phyloP scores from a whole-genome alignment of 2,888 invertebrate genomes.

The Arrhopalites spinosus region DNA sequence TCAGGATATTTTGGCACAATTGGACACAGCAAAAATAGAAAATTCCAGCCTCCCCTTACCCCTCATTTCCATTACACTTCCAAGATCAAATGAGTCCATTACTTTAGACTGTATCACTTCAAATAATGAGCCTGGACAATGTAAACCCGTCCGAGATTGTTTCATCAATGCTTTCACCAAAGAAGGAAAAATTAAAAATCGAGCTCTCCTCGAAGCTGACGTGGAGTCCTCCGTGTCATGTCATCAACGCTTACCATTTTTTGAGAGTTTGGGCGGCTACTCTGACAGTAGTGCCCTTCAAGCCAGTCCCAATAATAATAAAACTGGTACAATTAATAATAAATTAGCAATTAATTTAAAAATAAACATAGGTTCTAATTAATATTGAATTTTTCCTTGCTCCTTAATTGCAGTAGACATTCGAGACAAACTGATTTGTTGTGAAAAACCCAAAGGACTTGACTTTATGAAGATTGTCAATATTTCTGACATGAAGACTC shows the following conservation, averaged over 20 bases:
- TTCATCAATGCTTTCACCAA: constrained; percentile 33
- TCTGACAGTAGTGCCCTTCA: no score
- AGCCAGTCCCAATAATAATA: not conserved
- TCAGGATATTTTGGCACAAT: constrained; percentile 33
- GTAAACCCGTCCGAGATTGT: constrained; percentile 33
- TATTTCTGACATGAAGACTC: constrained; percentile 23
- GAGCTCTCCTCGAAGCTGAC: constrained; percentile 31
- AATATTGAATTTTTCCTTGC: not conserved
- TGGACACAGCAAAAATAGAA: constrained; percentile 34
- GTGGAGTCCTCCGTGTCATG: constrained; percentile 33
- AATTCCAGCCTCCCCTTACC: constrained; percentile 28
- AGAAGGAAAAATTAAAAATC: constrained; percentile 31
- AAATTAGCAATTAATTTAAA: not conserved
- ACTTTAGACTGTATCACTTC: constrained; percentile 36
- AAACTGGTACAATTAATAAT: not conserved
- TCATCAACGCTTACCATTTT: constrained; percentile 4
- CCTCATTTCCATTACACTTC: constrained; percentile 20
- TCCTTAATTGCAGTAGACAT: constrained; percentile 14
- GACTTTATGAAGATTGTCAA: constrained; percentile 35
- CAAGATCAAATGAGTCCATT: constrained; percentile 21
- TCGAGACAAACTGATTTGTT: constrained; percentile 34
- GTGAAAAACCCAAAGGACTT: constrained; percentile 27
- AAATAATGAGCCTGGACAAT: constrained; percentile 35
- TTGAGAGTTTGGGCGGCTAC: not conserved
- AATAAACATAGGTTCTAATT: constrained; percentile 1